phyloP scores from a whole-genome alignment of 2,113 vertebrate genomes.

The Platanista minor region DNA sequence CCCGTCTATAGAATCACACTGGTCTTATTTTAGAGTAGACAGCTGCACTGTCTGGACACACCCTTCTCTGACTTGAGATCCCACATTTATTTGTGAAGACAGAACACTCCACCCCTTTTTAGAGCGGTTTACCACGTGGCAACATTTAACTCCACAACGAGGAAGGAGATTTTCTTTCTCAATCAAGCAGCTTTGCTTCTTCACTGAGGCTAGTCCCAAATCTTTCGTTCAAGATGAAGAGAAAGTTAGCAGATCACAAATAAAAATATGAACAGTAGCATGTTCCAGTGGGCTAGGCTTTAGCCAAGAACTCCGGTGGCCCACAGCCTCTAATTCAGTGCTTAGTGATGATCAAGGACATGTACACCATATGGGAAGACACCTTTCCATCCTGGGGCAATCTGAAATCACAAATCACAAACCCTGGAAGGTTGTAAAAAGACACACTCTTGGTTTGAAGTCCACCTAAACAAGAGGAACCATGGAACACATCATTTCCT shows the following conservation, averaged over 20 bases:
- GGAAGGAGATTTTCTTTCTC: not conserved
- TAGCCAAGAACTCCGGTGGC: not conserved
- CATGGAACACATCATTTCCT: not conserved
- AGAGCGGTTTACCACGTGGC: not conserved
- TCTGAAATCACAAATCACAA: not conserved
- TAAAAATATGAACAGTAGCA: not conserved
- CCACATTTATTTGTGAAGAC: not conserved
- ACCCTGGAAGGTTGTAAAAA: not conserved
- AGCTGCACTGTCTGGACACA: not conserved
- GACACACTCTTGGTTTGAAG: not conserved
- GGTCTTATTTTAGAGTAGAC: not conserved
- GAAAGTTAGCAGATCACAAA: not conserved
- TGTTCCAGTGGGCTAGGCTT: not conserved
- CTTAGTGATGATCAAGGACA: not conserved
- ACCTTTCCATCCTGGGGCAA: not conserved
- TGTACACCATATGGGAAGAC: rapidly evolving
- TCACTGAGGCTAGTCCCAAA: not conserved
- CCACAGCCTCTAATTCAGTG: not conserved
- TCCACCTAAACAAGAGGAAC: not conserved
- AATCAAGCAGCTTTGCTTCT: not conserved
- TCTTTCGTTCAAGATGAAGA: not conserved
- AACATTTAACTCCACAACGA: not conserved
- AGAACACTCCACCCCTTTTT: not conserved
- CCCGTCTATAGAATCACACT: not conserved
- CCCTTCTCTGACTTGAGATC: not conserved